These are phyloP conservation scores for Drosophila kambysellisi DNA, from an alignment of 2,888 invertebrate genomes.

Conservation along the genomic window DNA sequence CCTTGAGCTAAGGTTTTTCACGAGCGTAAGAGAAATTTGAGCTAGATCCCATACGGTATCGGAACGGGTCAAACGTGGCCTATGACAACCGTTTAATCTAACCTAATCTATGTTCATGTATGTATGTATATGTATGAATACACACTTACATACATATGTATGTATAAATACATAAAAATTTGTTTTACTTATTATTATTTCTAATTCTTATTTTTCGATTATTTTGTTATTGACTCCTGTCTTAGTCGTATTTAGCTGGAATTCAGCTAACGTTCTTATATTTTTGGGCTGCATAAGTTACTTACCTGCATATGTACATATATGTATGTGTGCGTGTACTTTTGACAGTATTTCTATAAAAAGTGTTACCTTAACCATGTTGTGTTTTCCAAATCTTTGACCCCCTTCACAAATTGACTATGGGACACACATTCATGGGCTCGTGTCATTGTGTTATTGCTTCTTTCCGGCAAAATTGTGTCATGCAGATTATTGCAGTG, in stretches of 20 bases:
- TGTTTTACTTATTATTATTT: slow-evolving; percentile 6
- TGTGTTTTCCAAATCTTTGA: neutral
- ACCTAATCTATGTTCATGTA: neutral
- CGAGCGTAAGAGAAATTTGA: too few species aligned
- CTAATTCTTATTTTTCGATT: neutral
- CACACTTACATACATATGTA: neutral
- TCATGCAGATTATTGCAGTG: neutral
- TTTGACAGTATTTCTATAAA: slow-evolving; percentile 1
- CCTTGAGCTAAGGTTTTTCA: too few species aligned
- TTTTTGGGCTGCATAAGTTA: neutral
- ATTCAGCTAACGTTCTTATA: neutral
- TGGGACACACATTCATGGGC: neutral
- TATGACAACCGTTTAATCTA: too few species aligned
- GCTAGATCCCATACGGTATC: too few species aligned
- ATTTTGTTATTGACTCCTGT: neutral
- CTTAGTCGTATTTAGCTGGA: neutral
- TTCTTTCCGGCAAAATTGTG: neutral
- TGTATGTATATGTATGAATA: neutral
- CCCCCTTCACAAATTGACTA: neutral
- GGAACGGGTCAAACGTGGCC: too few species aligned
- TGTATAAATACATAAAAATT: neutral
- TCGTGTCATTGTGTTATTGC: neutral
- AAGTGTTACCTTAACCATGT: neutral
- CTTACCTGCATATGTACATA: neutral
- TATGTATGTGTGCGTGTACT: neutral